Conservation (phyloP, 2,113 vertebrate species). For the Halichoeres trimaculatus region DNA sequence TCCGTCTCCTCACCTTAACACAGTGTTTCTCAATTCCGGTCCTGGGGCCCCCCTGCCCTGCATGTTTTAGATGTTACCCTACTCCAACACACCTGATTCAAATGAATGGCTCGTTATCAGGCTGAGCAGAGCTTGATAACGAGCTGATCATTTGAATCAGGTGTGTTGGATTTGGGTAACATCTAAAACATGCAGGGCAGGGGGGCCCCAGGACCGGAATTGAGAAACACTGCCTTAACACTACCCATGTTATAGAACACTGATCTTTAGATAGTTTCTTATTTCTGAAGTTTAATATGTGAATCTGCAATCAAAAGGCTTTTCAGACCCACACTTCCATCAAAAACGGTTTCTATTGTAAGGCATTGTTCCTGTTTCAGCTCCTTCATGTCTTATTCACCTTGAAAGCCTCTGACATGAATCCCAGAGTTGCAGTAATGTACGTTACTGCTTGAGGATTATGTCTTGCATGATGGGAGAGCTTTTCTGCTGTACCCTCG, state of each 20-base stretch:
- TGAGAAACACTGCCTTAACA: too few relatives aligned
- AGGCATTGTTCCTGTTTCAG: not conserved
- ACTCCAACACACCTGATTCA: too few relatives aligned
- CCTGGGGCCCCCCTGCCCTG: too few relatives aligned
- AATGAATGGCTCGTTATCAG: too few relatives aligned
- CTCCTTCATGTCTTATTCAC: slow-evolving; percentile 32
- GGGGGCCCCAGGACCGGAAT: too few relatives aligned
- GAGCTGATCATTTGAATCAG: too few relatives aligned
- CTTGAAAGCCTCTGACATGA: slow-evolving; percentile 50
- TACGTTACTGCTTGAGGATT: slow-evolving; percentile 57
- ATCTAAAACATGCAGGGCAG: too few relatives aligned
- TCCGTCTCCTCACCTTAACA: too few relatives aligned
- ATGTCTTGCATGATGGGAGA: slow-evolving; percentile 32
- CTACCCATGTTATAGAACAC: not conserved
- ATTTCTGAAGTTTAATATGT: slow-evolving; percentile 3
- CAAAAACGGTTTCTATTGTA: not conserved
- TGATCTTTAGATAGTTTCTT: not conserved
- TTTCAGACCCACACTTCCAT: not conserved
- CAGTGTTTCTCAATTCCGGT: too few relatives aligned
- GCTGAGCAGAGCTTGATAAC: too few relatives aligned
- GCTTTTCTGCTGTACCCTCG: slow-evolving; percentile 41
- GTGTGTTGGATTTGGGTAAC: too few relatives aligned
- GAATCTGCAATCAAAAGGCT: not conserved
- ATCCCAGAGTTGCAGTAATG: slow-evolving; percentile 45
- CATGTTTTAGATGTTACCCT: too few relatives aligned